Conservation (phyloP, 2,113 vertebrate species). For the Pachypanchax playfairii region DNA sequence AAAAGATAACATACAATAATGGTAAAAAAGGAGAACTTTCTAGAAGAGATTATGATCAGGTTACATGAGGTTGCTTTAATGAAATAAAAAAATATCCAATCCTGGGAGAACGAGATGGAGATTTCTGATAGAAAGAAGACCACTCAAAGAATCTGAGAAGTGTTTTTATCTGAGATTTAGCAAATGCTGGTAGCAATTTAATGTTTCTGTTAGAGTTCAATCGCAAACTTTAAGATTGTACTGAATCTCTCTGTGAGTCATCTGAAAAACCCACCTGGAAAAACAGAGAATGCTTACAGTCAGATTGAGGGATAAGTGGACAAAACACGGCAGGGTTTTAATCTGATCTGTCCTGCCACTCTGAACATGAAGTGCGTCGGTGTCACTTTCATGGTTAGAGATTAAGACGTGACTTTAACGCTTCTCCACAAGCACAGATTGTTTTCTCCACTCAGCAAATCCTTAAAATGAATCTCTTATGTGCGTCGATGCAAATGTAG, state of each 20-base stretch:
- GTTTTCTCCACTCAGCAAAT: background rate
- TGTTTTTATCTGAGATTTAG: conserved; percentile 20
- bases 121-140: conserved; percentile 1
- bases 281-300: conserved; percentile 28
- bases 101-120: background rate
- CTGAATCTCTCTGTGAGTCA: conserved; percentile 51
- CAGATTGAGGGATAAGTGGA: conserved; percentile 34
- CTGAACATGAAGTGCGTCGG: background rate
- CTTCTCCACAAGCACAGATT: background rate
- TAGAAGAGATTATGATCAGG: background rate
- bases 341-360: conserved; percentile 14
- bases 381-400: background rate
- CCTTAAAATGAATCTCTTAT: background rate
- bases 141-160: no score
- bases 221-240: conserved; percentile 41
- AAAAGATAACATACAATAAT: background rate
- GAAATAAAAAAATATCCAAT: background rate
- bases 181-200: conserved; percentile 39
- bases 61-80: background rate
- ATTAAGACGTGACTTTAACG: no score
- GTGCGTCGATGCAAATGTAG: background rate
- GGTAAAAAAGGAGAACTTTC: no score
- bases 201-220: conserved; percentile 29
- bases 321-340: conserved; percentile 5
- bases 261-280: conserved; percentile 42